Conservation (phyloP, 2,113 vertebrate species). For the Anolis carolinensis region DNA sequence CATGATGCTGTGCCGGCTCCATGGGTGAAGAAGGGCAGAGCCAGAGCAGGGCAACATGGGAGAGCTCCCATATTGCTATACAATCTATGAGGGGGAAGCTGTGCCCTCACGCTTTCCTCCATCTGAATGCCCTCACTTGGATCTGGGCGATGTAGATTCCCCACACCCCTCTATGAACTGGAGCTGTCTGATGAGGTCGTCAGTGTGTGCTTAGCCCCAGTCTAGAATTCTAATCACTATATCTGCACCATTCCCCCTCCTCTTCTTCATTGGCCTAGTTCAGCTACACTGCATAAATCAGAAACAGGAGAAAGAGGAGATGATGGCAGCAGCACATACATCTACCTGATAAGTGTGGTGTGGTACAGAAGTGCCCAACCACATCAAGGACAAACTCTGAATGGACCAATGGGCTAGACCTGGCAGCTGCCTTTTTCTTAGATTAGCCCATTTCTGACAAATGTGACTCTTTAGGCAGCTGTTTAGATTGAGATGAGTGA, state of each 20-base stretch:
- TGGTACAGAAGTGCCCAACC: background rate
- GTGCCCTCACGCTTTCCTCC: too few species aligned
- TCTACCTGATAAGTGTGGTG: background rate
- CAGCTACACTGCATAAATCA: background rate
- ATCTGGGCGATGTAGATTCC: too few species aligned
- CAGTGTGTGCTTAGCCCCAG: background rate
- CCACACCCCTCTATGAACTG: too few species aligned
- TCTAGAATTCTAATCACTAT: background rate
- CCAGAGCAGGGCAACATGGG: too few species aligned
- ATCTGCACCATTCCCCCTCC: too few species aligned
- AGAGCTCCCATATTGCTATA: too few species aligned
- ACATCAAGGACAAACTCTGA: background rate
- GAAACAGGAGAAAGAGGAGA: background rate
- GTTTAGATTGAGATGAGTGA: conserved; percentile 82
- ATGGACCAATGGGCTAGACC: conserved; percentile 57
- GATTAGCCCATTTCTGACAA: conserved; percentile 81
- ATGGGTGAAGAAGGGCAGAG: too few species aligned
- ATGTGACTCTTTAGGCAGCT: conserved; percentile 77
- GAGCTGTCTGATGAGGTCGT: too few species aligned
- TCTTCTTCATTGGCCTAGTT: background rate
- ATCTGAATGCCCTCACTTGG: too few species aligned
- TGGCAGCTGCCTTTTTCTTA: conserved; percentile 76
- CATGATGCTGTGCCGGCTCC: too few species aligned
- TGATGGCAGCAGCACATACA: background rate
- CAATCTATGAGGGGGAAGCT: too few species aligned